phyloP scores from a whole-genome alignment of 64 coral and sea anemone genomes.

The Pocillopora damicornis region DNA sequence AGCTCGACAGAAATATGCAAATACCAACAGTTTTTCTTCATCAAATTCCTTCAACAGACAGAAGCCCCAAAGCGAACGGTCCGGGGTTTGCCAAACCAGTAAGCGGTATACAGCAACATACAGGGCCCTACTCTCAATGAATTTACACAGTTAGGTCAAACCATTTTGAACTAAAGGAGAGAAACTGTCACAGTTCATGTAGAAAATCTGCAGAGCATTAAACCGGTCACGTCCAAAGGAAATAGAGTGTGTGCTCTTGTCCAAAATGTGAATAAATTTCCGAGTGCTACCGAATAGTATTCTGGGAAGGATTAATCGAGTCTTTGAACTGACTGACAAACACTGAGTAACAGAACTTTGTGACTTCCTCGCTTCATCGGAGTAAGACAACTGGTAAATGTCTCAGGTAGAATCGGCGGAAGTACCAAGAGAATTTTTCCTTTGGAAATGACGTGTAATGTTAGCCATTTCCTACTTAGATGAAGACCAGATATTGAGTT shows the following conservation, averaged over 20 bases:
- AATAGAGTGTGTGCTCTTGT: constrained; percentile 8
- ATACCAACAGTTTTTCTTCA: neutral
- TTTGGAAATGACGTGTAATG: constrained; percentile 8
- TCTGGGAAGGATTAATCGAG: neutral
- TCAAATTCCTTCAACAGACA: constrained; percentile 3
- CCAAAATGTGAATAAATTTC: constrained; percentile 1
- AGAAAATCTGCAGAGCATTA: neutral
- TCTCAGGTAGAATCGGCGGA: neutral
- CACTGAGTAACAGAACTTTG: neutral
- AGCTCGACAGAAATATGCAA: neutral
- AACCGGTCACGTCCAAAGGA: constrained; percentile 33
- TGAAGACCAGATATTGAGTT: constrained; percentile 5
- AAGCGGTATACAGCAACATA: neutral
- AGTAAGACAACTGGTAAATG: neutral
- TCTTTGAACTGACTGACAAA: neutral
- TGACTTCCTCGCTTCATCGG: neutral
- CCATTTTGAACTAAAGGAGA: neutral
- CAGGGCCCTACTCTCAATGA: too few species aligned
- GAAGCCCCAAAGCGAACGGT: neutral
- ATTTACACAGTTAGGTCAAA: neutral
- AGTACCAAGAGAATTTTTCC: neutral
- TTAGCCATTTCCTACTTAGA: constrained; percentile 1
- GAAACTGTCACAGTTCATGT: neutral
- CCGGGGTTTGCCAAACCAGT: neutral
- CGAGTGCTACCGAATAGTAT: constrained; percentile 2